Percentiles rank a stretch among this genome's conserved stretches.
These are phyloP conservation scores for Vespertilio murinus DNA, from an alignment of 2,797 vertebrate species.

Conservation along the genomic window DNA sequence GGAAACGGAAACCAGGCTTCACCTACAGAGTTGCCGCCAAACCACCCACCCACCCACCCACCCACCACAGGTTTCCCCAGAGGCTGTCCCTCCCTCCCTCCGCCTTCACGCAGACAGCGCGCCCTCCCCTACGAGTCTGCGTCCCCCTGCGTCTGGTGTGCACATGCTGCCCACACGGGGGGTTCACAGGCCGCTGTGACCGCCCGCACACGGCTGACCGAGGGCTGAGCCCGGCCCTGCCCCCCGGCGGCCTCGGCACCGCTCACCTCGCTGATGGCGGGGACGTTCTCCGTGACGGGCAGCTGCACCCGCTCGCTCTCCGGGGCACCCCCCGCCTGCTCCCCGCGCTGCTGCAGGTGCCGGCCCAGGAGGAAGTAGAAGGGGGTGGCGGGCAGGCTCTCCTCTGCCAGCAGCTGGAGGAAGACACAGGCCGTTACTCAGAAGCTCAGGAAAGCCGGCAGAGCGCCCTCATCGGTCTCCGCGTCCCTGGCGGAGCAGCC, in stretches of 20 bases:
- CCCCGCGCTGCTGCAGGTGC: constrained; percentile 82
- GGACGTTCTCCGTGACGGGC: constrained; percentile 84
- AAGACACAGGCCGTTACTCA: constrained; percentile 2
- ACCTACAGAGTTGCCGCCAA: background rate
- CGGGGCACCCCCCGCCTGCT: constrained; percentile 43
- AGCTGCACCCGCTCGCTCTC: constrained; percentile 70
- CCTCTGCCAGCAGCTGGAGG: constrained; percentile 89
- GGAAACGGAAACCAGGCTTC: background rate
- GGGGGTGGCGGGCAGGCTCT: constrained; percentile 92
- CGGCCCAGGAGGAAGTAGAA: constrained; percentile 94
- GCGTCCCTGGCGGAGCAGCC: too few species aligned
- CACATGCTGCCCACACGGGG: too few species aligned
- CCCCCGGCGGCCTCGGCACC: too few species aligned
- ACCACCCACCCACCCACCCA: background rate
- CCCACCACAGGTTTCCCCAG: background rate
- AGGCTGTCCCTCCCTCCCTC: background rate
- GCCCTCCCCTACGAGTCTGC: too few species aligned
- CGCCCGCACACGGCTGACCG: too few species aligned
- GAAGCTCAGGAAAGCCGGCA: background rate
- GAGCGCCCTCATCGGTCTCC: background rate
- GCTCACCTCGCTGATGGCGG: constrained; percentile 91
- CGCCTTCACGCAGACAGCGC: background rate
- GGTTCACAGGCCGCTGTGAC: too few species aligned
- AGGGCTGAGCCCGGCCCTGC: too few species aligned
- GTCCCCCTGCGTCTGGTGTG: too few species aligned